Percentiles rank a stretch among this genome's conserved stretches.
phyloP scores from a whole-genome alignment of 2,888 invertebrate genomes.

The Lasioglossum lativentre region DNA sequence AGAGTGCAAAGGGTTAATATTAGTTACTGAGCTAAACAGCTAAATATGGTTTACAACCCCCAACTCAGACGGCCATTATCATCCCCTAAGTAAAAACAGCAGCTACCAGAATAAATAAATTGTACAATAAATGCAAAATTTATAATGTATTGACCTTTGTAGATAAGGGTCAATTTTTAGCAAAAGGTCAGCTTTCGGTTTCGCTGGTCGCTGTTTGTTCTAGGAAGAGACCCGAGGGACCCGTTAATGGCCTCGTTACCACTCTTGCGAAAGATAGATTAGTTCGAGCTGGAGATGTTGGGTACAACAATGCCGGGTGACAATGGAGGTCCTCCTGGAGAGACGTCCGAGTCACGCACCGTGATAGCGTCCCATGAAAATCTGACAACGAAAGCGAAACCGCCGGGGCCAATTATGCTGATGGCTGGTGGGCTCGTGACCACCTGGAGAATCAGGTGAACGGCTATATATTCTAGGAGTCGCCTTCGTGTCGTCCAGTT shows the following conservation, averaged over 20 bases:
- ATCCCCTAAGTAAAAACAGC: not conserved
- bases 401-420: conserved; percentile 79
- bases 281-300: conserved; percentile 64
- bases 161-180: not conserved
- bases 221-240: not conserved
- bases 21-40: no score
- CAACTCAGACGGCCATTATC: no score
- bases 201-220: not conserved
- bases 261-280: conserved; percentile 66
- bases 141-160: not conserved
- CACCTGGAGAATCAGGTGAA: conserved; percentile 65
- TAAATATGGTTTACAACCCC: no score
- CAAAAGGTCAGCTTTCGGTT: not conserved
- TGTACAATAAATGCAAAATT: not conserved
- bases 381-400: conserved; percentile 84
- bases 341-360: conserved; percentile 77
- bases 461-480: conserved; percentile 79
- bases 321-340: conserved; percentile 47
- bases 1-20: no score
- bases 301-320: conserved; percentile 61
- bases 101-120: not conserved
- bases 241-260: conserved; percentile 20
- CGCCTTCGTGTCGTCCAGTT: conserved; percentile 70
- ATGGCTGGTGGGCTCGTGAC: conserved; percentile 72
- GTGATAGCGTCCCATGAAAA: conserved; percentile 77